Percentiles rank a stretch among this genome's conserved stretches.
Conservation (phyloP, 2,113 vertebrate species). For the Dasyprocta punctata region DNA sequence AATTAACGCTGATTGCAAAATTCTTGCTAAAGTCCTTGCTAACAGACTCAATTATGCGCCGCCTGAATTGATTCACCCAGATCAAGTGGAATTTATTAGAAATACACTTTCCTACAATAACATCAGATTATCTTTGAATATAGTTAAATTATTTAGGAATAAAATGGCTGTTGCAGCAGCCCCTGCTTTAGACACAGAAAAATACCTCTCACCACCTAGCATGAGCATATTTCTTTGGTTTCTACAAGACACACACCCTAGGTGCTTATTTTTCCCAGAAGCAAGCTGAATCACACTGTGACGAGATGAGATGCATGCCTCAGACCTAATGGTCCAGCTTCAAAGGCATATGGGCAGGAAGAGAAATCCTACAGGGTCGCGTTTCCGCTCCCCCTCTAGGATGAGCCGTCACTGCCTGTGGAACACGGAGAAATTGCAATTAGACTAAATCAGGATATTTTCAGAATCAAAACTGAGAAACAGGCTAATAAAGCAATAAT, state of each 20-base stretch:
- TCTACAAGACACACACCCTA: not conserved
- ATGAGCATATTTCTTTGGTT: not conserved
- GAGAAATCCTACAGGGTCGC: not conserved
- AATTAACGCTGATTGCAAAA: slow-evolving; percentile 84
- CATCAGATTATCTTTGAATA: slow-evolving; percentile 84
- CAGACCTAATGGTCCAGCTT: slow-evolving; percentile 59
- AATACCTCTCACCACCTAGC: not conserved
- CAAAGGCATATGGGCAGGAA: slow-evolving; percentile 36
- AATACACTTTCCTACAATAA: slow-evolving; percentile 83
- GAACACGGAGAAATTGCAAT: slow-evolving; percentile 65
- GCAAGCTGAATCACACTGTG: not conserved
- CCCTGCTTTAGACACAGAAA: slow-evolving; percentile 20
- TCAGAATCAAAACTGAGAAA: slow-evolving; percentile 78
- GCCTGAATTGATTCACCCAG: slow-evolving; percentile 83
- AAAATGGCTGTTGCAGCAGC: slow-evolving; percentile 57
- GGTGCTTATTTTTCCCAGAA: not conserved
- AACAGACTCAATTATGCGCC: slow-evolving; percentile 81
- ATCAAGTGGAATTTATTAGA: slow-evolving; percentile 85
- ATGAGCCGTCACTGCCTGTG: slow-evolving; percentile 8
- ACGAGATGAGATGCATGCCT: not conserved
- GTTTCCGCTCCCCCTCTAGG: not conserved
- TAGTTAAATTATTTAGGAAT: slow-evolving; percentile 81
- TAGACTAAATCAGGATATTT: slow-evolving; percentile 79
- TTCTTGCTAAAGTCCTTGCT: slow-evolving; percentile 84
- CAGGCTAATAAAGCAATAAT: slow-evolving; percentile 79